These are phyloP conservation scores for Thalassarche chlororhynchos DNA, from an alignment of 2,113 vertebrate species.

Conservation along the genomic window DNA sequence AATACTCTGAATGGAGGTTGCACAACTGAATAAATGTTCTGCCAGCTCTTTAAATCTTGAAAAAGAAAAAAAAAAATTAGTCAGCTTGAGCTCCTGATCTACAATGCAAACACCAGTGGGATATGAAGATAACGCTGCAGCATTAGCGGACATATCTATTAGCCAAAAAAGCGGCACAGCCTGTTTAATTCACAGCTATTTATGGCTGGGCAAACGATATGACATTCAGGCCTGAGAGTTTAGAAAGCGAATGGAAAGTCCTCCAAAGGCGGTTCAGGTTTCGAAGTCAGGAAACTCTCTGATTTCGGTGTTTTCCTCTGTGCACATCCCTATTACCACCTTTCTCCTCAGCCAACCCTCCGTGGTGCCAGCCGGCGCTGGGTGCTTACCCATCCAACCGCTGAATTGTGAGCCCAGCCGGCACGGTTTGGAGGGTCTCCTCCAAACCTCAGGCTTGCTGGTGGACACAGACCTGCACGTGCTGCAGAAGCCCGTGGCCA, in stretches of 20 bases:
- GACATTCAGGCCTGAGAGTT: neutral
- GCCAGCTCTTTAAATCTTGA: constrained; percentile 6
- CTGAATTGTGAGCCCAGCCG: neutral
- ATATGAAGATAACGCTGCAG: neutral
- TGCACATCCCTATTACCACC: neutral
- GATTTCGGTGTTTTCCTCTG: neutral
- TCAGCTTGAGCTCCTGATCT: neutral
- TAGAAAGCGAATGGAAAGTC: neutral
- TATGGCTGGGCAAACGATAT: neutral
- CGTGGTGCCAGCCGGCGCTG: accelerated
- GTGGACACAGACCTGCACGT: neutral
- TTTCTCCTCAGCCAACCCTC: neutral
- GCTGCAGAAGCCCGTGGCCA: neutral
- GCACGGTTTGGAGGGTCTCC: neutral
- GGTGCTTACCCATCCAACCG: neutral
- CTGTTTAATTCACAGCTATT: constrained; percentile 31
- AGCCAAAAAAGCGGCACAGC: neutral
- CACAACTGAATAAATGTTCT: constrained; percentile 13
- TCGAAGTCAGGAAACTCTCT: neutral
- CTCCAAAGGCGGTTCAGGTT: neutral
- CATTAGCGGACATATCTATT: neutral
- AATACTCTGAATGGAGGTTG: constrained; percentile 4
- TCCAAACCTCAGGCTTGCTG: neutral
- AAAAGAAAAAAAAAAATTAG: neutral
- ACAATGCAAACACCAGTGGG: constrained; percentile 16